Base-by-base conservation (phyloP, 2,113 vertebrate species). In the Gymnorhina tibicen region DNA sequence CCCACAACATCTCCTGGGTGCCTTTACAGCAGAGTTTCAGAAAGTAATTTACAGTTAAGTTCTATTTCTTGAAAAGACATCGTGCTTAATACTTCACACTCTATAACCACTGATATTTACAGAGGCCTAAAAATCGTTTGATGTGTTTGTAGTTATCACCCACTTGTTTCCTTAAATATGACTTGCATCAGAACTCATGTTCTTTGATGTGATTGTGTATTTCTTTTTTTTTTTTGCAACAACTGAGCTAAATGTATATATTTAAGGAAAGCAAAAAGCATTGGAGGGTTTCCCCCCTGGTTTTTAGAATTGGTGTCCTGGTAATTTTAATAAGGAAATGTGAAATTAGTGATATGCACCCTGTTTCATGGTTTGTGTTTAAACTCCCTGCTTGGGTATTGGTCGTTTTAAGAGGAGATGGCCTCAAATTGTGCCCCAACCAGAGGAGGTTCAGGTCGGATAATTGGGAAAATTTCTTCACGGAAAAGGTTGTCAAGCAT, bases 1-100 rank as follows among this genome's bases (percentile, higher is more conserved):
- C 33, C 11, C 16, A n/a, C 30, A 10, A 1, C 3, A 6, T 37
- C 33, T 55, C 15, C 0, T 13, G 39, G 11, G 3, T 56, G 39
- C 20, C 7, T 58, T 63, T 37, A 37, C 5, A 4, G 4, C 13
- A 22, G 14, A 7, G 32, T 50, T 62, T 46, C 39, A 55, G 26
- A 42, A 28, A 4, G 27, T 74, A 5, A 23, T 82, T 64, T 66
- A 17, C 1, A 4, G 1, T 6, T 6, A 32, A 41, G 6, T 39
- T 84, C 6, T 58, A 2, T 17, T 91, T 33, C 22, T 62, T 70
- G 7, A 21, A 46, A 53, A 33, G 0, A 46, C 5, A 9, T 15
- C 0, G 1, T 24, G 12, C n/a, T 63, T 22, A 22, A 7, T 68
- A 30, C 14, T 78, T 75, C n/a, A 11, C 4, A 0, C 23, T 37